A percentile compares a stretch with the other conserved stretches of the same genome.
These are phyloP conservation scores for Coccyzus lansbergi DNA, from an alignment of 2,797 vertebrate genomes.

Conservation along the genomic window DNA sequence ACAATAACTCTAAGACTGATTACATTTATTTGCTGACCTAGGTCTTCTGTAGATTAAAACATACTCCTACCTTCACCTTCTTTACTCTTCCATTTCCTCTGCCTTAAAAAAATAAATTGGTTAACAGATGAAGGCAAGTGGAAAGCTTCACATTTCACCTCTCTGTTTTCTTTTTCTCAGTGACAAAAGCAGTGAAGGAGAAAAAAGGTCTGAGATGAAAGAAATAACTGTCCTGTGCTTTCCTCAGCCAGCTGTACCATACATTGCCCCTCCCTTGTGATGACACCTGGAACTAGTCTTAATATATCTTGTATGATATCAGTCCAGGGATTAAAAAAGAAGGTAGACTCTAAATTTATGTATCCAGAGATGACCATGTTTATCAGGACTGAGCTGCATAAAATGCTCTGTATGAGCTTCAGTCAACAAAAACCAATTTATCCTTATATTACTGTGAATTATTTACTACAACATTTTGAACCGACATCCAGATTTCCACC, in stretches of 20 bases:
- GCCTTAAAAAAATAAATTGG: conserved; percentile 31
- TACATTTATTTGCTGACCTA: conserved; percentile 50
- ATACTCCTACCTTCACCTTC: conserved; percentile 38
- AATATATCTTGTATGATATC: background rate
- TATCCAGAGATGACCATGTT: background rate
- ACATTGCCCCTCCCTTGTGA: background rate
- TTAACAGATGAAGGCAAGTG: conserved; percentile 32
- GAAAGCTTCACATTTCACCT: conserved; percentile 28
- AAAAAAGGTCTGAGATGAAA: background rate
- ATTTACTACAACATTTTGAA: conserved; percentile 63
- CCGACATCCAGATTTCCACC: conserved; percentile 43
- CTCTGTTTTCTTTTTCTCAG: background rate
- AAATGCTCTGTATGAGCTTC: conserved; percentile 9
- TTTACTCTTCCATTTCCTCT: conserved; percentile 37
- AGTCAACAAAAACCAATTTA: conserved; percentile 57
- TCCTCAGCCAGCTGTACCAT: background rate
- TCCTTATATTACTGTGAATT: conserved; percentile 60
- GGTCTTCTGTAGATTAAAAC: conserved; percentile 18
- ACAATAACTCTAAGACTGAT: background rate
- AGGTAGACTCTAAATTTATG: background rate
- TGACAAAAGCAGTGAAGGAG: background rate
- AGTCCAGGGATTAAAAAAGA: background rate
- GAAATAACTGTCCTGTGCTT: background rate
- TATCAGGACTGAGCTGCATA: background rate
- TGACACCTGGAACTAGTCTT: background rate